phyloP scores from a whole-genome alignment of 2,113 vertebrate genomes.

The Seriola dumerili region DNA sequence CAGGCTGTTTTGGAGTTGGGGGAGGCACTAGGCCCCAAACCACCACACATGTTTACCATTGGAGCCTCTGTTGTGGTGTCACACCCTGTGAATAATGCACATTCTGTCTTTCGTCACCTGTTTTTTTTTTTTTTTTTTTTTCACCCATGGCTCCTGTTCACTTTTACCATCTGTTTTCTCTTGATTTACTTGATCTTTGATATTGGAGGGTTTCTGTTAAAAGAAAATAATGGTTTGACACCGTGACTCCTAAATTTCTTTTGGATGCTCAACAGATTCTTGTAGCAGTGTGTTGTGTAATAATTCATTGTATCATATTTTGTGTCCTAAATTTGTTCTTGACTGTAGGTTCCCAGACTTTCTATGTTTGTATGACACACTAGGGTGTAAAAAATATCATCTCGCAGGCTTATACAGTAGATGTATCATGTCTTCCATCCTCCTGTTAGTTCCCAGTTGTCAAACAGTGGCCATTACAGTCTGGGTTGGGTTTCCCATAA shows the following conservation, averaged over 20 bases:
- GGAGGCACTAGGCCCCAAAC: slow-evolving; percentile 48
- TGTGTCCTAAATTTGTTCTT: not conserved
- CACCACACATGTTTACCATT: slow-evolving; percentile 73
- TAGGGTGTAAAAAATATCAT: slow-evolving; percentile 3
- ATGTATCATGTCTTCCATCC: slow-evolving; percentile 33
- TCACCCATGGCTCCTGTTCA: slow-evolving; percentile 35
- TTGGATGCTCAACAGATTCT: not conserved
- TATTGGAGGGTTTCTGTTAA: slow-evolving; percentile 30
- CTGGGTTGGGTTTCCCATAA: slow-evolving; percentile 76
- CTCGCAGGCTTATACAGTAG: slow-evolving; percentile 16
- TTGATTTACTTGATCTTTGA: slow-evolving; percentile 33
- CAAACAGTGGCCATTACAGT: slow-evolving; percentile 65
- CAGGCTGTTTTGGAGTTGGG: slow-evolving; percentile 23
- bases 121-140: slow-evolving; percentile 37
- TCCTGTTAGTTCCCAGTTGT: slow-evolving; percentile 55
- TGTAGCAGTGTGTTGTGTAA: not conserved
- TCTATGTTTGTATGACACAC: slow-evolving; percentile 4
- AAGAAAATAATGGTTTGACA: slow-evolving; percentile 31
- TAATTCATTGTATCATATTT: not conserved
- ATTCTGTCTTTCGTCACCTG: slow-evolving; percentile 60
- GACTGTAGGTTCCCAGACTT: not conserved
- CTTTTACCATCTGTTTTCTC: slow-evolving; percentile 54
- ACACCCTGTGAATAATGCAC: slow-evolving; percentile 58
- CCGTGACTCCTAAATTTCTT: not conserved
- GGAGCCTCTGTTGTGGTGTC: slow-evolving; percentile 71